Conservation (phyloP, 1,140 invertebrate species). For the Phthorimaea operculella region DNA sequence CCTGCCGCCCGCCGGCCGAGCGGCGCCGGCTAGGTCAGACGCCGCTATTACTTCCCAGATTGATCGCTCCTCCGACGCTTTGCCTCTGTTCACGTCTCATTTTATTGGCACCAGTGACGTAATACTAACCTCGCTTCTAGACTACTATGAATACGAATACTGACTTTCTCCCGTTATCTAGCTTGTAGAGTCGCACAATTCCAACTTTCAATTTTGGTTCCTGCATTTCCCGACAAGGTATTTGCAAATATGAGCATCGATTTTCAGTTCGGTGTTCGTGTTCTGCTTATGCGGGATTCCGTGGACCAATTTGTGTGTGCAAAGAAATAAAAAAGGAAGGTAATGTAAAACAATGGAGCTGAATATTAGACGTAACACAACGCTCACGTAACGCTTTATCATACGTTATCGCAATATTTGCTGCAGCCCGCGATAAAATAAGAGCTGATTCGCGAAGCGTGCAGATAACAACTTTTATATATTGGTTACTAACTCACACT, state of each 20-base stretch:
- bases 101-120: conserved; percentile 32
- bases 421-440: conserved; percentile 47
- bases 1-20: conserved; percentile 26
- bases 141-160: too few species aligned
- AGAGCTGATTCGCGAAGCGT: conserved; percentile 31
- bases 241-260: too few species aligned
- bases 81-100: conserved; percentile 43
- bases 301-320: too few species aligned
- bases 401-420: conserved; percentile 45
- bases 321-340: background rate
- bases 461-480: conserved; percentile 29
- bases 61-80: conserved; percentile 52
- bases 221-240: too few species aligned
- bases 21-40: conserved; percentile 56
- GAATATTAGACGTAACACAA: conserved; percentile 32
- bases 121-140: conserved; percentile 9
- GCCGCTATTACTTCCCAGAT: conserved; percentile 53
- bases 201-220: too few species aligned
- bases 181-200: too few species aligned
- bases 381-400: conserved; percentile 35
- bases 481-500: conserved; percentile 25
- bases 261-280: too few species aligned
- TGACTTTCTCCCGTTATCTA: too few species aligned
- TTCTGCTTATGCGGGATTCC: too few species aligned
- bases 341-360: conserved; percentile 1